Evolutionary conservation across 2,797 vertebrate species (phyloP), one percentile per base, ranked within the genome.

Genomic region (Ctenopoma kingsleyae): DNA sequence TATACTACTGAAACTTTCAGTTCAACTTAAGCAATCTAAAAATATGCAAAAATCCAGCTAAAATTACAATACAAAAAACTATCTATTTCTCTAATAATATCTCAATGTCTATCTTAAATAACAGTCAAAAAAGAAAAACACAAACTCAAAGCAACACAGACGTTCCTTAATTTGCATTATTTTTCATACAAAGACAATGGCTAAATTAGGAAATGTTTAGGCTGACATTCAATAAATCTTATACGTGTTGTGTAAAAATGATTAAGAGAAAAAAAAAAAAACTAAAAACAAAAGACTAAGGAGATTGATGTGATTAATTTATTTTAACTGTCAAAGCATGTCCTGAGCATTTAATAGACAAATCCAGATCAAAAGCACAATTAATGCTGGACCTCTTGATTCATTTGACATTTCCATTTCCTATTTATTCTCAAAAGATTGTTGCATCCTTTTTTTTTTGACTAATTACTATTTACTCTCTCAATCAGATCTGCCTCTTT

Each of bases 401-500:
- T 71, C 53, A 65, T 64, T 62, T 57, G 55, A 76, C 77, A 47
- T 78, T 84, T 87, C 50, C 41, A 91, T 90, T 91, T 92, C 87
- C 84, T 92, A 93, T 91, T 62, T 10, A 35, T 74, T 82, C 38
- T 61, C 35, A 75, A 74, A 85, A 78, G 61, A 67, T 32, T 51
- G 53, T 47, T 49, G 81, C 82, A 87, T 93, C 86, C 87, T 88
- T 78, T 88, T 88, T 78, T 88, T 36, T 68, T 61, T 90, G 85
- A 80, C 74, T 89, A 61, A 65, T 82, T 87, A 81, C 87, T 95
- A 96, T 96, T 97, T 95, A 96, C 95, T 94, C 93, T 92, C 93
- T 93, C 90, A 96, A 95, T 96, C 94, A 95, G 94, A 95, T 95
- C 91, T 92, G 94, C 93, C 92, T 87, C 22, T 47, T 59, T 36